Conservation (phyloP, 2,888 invertebrate species). For the Sarcophaga carnaria region DNA sequence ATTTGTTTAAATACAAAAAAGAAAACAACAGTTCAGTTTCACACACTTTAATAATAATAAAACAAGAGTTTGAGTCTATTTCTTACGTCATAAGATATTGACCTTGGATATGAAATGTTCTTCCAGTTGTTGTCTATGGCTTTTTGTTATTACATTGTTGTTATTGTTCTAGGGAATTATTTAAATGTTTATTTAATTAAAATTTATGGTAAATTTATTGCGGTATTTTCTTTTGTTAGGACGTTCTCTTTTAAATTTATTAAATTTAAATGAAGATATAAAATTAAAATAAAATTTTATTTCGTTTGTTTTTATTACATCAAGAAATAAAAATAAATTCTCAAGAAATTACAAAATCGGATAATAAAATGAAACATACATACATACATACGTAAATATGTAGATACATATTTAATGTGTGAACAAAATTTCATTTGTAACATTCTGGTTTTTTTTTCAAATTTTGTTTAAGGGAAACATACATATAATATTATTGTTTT, state of each 20-base stretch:
- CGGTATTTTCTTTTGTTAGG: neutral
- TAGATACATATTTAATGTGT: too few relatives aligned
- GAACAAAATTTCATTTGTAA: too few relatives aligned
- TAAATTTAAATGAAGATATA: conserved; percentile 7
- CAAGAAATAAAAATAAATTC: too few relatives aligned
- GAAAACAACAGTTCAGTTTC: neutral
- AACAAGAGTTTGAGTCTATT: conserved; percentile 2
- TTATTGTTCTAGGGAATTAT: conserved; percentile 23
- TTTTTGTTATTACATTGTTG: neutral
- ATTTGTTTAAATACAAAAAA: too few relatives aligned
- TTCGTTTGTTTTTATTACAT: too few relatives aligned
- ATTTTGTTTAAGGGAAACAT: too few relatives aligned
- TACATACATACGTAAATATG: too few relatives aligned
- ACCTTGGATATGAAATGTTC: conserved; percentile 39
- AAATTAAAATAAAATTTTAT: neutral
- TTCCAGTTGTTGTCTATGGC: neutral
- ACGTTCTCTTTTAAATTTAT: neutral
- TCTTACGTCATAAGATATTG: conserved; percentile 51
- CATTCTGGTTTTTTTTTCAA: too few relatives aligned
- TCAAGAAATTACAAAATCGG: too few relatives aligned
- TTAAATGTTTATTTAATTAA: conserved; percentile 39
- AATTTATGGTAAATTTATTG: conserved; percentile 31
- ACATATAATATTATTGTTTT: too few relatives aligned
- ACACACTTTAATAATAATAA: neutral
- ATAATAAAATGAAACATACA: too few relatives aligned